Evolutionary conservation across 2,888 invertebrate species (phyloP).

Genomic region (Smittia sp.): DNA sequence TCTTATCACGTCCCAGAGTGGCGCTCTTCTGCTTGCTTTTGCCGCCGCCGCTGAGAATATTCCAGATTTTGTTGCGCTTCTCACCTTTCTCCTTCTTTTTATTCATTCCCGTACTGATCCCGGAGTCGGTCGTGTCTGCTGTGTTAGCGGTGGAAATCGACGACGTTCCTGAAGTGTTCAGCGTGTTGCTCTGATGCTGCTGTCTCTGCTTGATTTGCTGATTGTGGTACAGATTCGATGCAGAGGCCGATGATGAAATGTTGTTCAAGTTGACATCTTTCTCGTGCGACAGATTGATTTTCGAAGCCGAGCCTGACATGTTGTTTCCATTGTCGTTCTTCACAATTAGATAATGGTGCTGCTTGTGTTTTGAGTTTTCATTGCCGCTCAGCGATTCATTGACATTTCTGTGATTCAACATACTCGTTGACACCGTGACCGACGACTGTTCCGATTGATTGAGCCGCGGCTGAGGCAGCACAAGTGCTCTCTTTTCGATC

Average conservation of each 20-base stretch:
- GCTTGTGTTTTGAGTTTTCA: conserved; percentile 33
- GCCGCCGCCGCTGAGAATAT: conserved; percentile 63
- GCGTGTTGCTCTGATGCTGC: conserved; percentile 9
- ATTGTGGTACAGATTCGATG: conserved; percentile 30
- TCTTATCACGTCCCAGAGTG: conserved; percentile 65
- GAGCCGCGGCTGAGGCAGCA: background rate
- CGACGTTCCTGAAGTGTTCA: conserved; percentile 41
- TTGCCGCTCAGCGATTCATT: conserved; percentile 20
- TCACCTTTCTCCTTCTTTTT: conserved; percentile 55
- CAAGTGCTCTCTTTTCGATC: background rate
- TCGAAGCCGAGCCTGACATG: conserved; percentile 24
- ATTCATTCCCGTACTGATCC: conserved; percentile 47
- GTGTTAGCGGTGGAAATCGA: conserved; percentile 40
- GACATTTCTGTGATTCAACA: conserved; percentile 19
- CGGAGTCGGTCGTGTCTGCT: conserved; percentile 41
- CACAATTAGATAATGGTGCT: conserved; percentile 43
- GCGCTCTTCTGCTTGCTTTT: conserved; percentile 58
- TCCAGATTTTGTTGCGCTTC: conserved; percentile 66
- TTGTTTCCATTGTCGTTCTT: conserved; percentile 7
- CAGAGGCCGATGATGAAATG: background rate
- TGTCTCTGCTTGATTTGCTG: conserved; percentile 43
- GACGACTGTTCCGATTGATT: background rate
- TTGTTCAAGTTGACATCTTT: conserved; percentile 24
- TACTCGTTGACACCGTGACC: background rate
- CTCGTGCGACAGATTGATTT: conserved; percentile 21